Evolutionary conservation across 2,797 vertebrate species (phyloP).

Genomic region (Anableps anableps): DNA sequence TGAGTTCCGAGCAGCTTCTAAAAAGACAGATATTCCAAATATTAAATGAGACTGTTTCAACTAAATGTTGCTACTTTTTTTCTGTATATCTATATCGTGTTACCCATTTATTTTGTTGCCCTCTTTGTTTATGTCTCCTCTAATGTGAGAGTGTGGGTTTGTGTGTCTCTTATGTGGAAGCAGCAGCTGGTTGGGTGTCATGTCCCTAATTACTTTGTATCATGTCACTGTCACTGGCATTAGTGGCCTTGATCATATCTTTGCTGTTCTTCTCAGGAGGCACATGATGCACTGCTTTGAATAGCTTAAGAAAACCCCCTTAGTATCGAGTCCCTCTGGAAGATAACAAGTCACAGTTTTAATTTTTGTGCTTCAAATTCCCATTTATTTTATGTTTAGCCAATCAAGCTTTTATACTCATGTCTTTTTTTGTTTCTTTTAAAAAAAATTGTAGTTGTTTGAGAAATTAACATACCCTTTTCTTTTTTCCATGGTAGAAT

Average conservation of each 20-base stretch:
- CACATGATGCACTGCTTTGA: not conserved
- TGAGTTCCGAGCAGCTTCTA: too few relatives aligned
- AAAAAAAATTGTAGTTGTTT: too few relatives aligned
- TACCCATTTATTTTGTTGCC: not conserved
- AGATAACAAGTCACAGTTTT: not conserved
- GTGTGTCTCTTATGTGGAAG: conserved; percentile 1
- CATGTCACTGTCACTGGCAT: conserved; percentile 59
- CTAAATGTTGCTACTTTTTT: too few relatives aligned
- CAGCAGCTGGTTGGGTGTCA: conserved; percentile 64
- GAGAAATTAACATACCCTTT: too few relatives aligned
- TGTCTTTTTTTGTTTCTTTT: too few relatives aligned
- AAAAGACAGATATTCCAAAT: too few relatives aligned
- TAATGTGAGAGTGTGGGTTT: not conserved
- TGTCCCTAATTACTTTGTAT: conserved; percentile 66
- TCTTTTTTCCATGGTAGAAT: not conserved
- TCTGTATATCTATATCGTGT: not conserved
- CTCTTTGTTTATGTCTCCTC: not conserved
- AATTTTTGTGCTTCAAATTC: not conserved
- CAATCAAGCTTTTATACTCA: too few relatives aligned
- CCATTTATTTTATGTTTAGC: not conserved
- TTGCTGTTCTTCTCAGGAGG: conserved; percentile 14
- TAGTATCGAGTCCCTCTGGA: not conserved
- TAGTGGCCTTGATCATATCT: conserved; percentile 26
- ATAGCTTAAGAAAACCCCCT: not conserved
- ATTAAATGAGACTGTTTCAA: too few relatives aligned